Percentiles rank a stretch among this genome's conserved stretches.
Conservation (phyloP, 2,888 invertebrate genomes). For the Acanthoscelides obtectus region DNA sequence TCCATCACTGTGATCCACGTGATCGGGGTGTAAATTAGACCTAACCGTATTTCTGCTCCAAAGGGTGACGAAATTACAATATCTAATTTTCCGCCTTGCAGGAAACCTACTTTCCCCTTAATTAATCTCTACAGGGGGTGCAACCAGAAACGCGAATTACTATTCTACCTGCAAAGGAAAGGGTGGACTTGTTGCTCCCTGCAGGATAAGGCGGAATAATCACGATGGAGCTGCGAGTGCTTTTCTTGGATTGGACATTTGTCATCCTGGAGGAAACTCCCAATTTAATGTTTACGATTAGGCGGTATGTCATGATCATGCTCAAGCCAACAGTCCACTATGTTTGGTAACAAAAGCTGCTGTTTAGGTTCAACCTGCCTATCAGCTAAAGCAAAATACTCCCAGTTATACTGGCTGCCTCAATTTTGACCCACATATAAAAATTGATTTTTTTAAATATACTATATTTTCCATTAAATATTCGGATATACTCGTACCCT, state of each 20-base stretch:
- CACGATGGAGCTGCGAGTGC: not conserved
- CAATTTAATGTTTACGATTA: not conserved
- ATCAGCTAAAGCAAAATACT: no score
- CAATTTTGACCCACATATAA: no score
- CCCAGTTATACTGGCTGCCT: no score
- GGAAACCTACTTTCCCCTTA: conserved; percentile 24
- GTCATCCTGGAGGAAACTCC: not conserved
- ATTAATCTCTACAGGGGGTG: conserved; percentile 25
- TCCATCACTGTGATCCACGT: conserved; percentile 10
- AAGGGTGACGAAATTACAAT: conserved; percentile 27
- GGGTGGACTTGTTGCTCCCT: not conserved
- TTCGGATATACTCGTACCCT: no score
- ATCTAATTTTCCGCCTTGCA: conserved; percentile 25
- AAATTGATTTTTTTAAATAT: no score
- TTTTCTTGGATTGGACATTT: not conserved
- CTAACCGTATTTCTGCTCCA: conserved; percentile 16
- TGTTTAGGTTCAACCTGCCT: no score
- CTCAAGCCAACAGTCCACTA: no score
- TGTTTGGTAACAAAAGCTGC: no score
- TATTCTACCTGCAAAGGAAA: not conserved
- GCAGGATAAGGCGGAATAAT: not conserved
- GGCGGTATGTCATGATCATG: no score
- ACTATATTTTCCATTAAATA: no score
- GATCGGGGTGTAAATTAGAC: conserved; percentile 20
- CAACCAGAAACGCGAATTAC: not conserved